Percentiles rank a stretch among this genome's conserved stretches.
Evolutionary conservation across 23 tunicate species (phyloP).

Genomic region (Halocynthia aurantium): DNA sequence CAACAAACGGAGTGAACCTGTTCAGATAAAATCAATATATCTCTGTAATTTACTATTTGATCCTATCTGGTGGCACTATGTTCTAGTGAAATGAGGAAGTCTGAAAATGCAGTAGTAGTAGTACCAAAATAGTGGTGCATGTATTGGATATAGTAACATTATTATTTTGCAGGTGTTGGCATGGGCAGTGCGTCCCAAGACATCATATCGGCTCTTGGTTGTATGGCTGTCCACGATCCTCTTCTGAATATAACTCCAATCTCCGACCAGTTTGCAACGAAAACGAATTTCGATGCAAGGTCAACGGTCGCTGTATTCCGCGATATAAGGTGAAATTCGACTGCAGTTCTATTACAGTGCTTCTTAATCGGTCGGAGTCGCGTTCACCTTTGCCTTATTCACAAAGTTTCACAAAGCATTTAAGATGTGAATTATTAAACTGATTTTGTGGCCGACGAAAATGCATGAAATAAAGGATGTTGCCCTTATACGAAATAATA

Average conservation of each 20-base stretch:
- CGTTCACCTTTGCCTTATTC: too few relatives aligned
- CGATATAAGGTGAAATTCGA: slow-evolving; percentile 18
- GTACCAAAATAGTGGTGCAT: neutral
- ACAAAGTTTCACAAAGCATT: too few relatives aligned
- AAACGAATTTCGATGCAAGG: slow-evolving; percentile 15
- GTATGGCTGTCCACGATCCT: slow-evolving; percentile 2
- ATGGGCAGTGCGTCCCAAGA: slow-evolving; percentile 9
- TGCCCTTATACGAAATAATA: too few relatives aligned
- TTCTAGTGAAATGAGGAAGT: neutral
- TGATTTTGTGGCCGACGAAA: too few relatives aligned
- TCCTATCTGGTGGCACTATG: neutral
- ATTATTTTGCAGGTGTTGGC: neutral
- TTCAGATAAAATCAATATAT: too few relatives aligned
- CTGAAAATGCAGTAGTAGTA: neutral
- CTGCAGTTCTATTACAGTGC: too few relatives aligned
- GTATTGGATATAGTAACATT: too few relatives aligned
- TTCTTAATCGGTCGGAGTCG: too few relatives aligned
- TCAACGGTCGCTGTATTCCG: slow-evolving; percentile 13
- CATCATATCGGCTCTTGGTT: neutral
- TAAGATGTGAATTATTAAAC: too few relatives aligned
- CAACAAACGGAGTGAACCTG: too few relatives aligned
- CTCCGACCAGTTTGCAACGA: neutral
- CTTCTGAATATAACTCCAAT: neutral
- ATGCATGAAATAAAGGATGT: too few relatives aligned
- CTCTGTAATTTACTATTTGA: too few relatives aligned